Evolutionary conservation across 2,888 invertebrate species (phyloP).

Genomic region (Eumerus sabulonum): DNA sequence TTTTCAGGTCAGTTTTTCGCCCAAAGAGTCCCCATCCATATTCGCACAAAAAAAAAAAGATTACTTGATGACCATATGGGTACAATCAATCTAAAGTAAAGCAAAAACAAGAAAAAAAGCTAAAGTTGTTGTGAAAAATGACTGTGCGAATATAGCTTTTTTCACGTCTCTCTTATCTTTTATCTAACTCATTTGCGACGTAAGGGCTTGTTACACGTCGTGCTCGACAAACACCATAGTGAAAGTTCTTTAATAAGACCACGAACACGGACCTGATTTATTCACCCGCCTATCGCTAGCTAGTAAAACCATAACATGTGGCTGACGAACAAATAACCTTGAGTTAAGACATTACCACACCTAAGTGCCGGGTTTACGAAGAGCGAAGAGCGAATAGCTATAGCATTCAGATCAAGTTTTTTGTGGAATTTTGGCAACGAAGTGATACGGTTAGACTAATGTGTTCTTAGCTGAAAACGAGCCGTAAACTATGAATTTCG

Average conservation of each 20-base stretch:
- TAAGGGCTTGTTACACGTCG: no score
- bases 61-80: slow-evolving; percentile 25
- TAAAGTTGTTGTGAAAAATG: slow-evolving; percentile 4
- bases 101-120: slow-evolving; percentile 4
- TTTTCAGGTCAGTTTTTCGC: no score
- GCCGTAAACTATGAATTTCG: no score
- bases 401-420: not conserved
- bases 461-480: no score
- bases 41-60: slow-evolving; percentile 23
- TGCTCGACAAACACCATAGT: not conserved
- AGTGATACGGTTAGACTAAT: not conserved
- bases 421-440: not conserved
- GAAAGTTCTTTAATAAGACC: slow-evolving; percentile 15
- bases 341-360: no score
- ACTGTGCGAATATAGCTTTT: no score
- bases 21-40: not conserved
- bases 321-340: no score
- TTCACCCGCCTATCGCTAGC: not conserved
- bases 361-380: no score
- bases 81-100: slow-evolving; percentile 14
- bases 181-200: no score
- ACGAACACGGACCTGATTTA: slow-evolving; percentile 14
- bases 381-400: no score
- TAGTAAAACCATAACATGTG: no score
- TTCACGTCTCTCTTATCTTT: no score